Base-by-base conservation (phyloP, 1,140 invertebrate species). In the Drosophila nasuta region DNA sequence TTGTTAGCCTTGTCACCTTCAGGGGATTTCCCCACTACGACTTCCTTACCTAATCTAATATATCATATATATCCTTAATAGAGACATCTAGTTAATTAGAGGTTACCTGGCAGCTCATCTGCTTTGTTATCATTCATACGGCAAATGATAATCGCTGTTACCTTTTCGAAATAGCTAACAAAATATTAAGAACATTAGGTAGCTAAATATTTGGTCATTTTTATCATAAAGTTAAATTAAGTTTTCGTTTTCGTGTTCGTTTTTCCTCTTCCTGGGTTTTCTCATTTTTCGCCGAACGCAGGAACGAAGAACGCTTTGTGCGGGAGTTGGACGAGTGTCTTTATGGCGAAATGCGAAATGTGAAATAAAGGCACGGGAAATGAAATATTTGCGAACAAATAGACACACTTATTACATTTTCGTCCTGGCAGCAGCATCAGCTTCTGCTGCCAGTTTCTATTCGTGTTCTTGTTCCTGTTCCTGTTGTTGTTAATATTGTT, bases 361-460 rank as follows among this genome's bases (percentile, higher is more conserved):
- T 63, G 54, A 79, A 56, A 71, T 54, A 79, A 75, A 72, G 82
- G 82, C 71, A 86, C 76, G 82, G 83, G 83, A 87, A 87, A 87
- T 87, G 83, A 87, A 87, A 87, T 88, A 88, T 87, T 87, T 82
- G 83, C 80, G 79, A 87, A 88, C 83, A 88, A 88, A 89, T 88
- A 88, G 83, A 88, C 85, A 89, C 85, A 88, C 85, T 88, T 88
- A 88, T 88, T 89, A 89, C 83, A 73, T 89, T 89, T 83, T 89
- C 43, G 74, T 83, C 64, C 83, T 81, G 77, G 77, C 46, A 52
- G 69, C 35, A 30, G 8, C 17, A 11, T 10, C 20, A 59, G 6
- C 38, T 73, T 17, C 69, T 58, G 20, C 25, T 66, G 7, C 54
- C 54, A 20, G 33, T 41, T 57, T 20, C 54, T 20, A 41, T 41